Percentiles rank a stretch among this genome's conserved stretches.
phyloP scores from a whole-genome alignment of 2,797 vertebrate species.

The Thalassophryne amazonica region DNA sequence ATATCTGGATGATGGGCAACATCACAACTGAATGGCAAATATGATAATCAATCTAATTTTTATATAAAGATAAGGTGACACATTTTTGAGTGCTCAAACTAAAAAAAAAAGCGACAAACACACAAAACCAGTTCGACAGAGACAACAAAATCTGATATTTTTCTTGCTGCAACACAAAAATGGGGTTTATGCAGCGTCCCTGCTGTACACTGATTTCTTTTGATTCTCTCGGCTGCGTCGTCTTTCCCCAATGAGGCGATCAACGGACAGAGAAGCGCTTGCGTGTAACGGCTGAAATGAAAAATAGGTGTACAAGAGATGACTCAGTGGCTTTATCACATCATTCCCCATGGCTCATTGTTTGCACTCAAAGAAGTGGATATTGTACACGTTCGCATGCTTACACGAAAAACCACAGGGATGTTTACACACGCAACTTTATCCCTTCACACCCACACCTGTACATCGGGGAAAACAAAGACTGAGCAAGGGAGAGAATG shows the following conservation, averaged over 20 bases:
- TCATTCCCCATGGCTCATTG: slow-evolving; percentile 48
- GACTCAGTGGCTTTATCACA: slow-evolving; percentile 45
- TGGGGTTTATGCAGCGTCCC: slow-evolving; percentile 66
- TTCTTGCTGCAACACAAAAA: slow-evolving; percentile 44
- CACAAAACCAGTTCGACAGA: too few species aligned
- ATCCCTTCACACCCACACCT: slow-evolving; percentile 3
- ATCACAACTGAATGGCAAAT: too few species aligned
- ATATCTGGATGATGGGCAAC: too few species aligned
- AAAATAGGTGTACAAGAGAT: slow-evolving; percentile 44
- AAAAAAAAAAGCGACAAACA: too few species aligned
- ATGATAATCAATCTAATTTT: too few species aligned
- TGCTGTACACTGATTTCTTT: slow-evolving; percentile 66
- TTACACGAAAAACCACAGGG: not conserved
- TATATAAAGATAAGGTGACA: too few species aligned
- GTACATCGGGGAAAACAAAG: not conserved
- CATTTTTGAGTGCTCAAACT: too few species aligned
- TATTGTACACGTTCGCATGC: slow-evolving; percentile 4
- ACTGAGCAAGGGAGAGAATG: slow-evolving; percentile 15
- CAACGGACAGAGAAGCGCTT: slow-evolving; percentile 21
- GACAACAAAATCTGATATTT: too few species aligned
- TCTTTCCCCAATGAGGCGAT: slow-evolving; percentile 49
- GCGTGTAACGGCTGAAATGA: slow-evolving; percentile 47
- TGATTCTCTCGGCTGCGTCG: slow-evolving; percentile 62
- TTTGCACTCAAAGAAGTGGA: slow-evolving; percentile 31
- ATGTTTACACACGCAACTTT: slow-evolving; percentile 4